Conservation (phyloP, 1,140 invertebrate species). For the Drosophila quadrilineata region DNA sequence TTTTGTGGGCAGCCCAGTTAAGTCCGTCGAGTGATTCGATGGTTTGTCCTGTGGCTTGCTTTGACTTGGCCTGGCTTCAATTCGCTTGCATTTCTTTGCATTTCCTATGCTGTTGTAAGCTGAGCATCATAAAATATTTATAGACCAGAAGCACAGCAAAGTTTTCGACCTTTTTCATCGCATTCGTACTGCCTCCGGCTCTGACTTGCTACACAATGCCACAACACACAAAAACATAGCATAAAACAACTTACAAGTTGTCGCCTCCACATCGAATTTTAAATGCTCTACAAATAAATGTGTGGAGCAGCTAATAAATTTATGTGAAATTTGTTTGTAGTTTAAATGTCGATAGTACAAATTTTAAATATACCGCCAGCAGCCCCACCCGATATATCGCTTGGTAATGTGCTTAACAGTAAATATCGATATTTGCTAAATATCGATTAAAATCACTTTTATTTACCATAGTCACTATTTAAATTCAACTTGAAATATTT, state of each 20-base stretch:
- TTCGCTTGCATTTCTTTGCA: conserved; percentile 29
- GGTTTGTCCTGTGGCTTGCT: conserved; percentile 12
- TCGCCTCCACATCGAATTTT: neutral
- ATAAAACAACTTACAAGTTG: neutral
- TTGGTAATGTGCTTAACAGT: too few species aligned
- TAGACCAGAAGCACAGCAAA: conserved; percentile 18
- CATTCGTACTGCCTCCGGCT: neutral
- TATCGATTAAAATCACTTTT: too few species aligned
- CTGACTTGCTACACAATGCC: conserved; percentile 6
- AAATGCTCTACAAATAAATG: too few species aligned
- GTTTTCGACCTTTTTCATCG: conserved; percentile 18
- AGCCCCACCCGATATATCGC: too few species aligned
- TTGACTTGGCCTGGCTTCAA: too few species aligned
- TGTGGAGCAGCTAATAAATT: too few species aligned
- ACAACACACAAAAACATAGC: conserved; percentile 1
- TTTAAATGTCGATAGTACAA: too few species aligned
- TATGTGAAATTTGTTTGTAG: too few species aligned
- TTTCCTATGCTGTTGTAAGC: conserved; percentile 5
- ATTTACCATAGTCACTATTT: too few species aligned
- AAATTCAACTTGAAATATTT: too few species aligned
- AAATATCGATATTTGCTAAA: too few species aligned
- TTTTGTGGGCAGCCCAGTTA: neutral
- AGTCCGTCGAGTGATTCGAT: conserved; percentile 7
- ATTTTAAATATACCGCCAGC: too few species aligned
- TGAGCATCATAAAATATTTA: conserved; percentile 57